Evolutionary conservation across 2,113 vertebrate species (phyloP).

Genomic region (Felis chaus): DNA sequence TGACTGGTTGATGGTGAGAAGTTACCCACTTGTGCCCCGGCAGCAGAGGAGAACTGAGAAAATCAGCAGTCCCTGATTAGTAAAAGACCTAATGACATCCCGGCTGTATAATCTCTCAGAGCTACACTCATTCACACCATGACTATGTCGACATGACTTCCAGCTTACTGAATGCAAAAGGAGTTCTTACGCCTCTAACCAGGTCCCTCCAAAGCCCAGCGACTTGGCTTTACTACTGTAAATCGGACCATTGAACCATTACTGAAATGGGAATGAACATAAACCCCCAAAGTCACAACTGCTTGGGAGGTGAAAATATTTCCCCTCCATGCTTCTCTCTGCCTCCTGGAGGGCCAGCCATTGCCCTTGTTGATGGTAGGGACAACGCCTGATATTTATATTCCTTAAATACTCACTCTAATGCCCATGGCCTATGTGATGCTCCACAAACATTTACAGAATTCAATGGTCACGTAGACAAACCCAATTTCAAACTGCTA

Average conservation of each 20-base stretch:
- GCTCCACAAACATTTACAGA: neutral
- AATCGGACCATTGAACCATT: neutral
- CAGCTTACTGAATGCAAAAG: neutral
- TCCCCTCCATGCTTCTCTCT: rapidly evolving
- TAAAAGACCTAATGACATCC: neutral
- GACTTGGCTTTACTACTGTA: no score
- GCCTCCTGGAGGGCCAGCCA: neutral
- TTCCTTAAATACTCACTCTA: neutral
- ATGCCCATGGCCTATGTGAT: neutral
- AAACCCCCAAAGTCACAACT: neutral
- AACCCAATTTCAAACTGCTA: neutral
- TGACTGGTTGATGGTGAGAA: neutral
- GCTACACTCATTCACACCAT: neutral
- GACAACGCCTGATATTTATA: neutral
- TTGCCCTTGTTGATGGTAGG: neutral
- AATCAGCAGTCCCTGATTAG: neutral
- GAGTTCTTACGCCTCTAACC: neutral
- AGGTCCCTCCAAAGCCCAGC: neutral
- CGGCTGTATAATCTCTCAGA: neutral
- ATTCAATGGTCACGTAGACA: neutral
- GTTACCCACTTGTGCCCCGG: neutral
- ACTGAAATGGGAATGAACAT: neutral
- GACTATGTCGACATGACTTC: neutral
- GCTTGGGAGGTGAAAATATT: neutral
- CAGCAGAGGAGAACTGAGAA: neutral